Evolutionary conservation across 2,888 invertebrate genomes (phyloP), one percentile per base, ranked within the genome.

Genomic region (Drosophila paramelanica): DNA sequence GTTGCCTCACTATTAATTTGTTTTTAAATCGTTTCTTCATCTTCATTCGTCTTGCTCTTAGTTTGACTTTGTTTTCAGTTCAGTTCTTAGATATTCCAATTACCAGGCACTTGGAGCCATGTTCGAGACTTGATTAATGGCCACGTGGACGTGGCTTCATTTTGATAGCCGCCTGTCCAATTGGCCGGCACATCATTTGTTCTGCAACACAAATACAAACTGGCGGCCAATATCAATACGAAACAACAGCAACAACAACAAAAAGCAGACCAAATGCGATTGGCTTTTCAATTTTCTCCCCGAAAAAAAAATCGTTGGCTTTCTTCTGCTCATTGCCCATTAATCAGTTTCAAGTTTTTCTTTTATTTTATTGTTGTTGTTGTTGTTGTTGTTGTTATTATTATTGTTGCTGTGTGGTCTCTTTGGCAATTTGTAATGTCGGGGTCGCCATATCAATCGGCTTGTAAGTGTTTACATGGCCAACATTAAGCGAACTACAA

Each of bases 81-180:
- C 17, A 11, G 31, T 38, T 43, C 20, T 36, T 23, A 23, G 49
- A 13, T 55, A 33, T 64, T 64, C 64, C 50, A 62, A 51, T 67
- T 51, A 67, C 67, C 46, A 41, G 49, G 50, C 38, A 49, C 25
- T 41, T 14, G 45, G 55, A 55, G 38, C 41, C 36, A 17, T 13
- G 58, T 47, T 51, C 51, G 38, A 43, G 57, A 67, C 67, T 72
- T 83, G 83, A 83, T 83, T 83, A 88, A 83, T 83, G 87, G 73
- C 73, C 67, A 60, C 49, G 49, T 59, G 89, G 62, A 83, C 78
- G 89, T 88, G 86, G 83, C 87, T 88, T 86, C 88, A 80, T 88
- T 83, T 88, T 83, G 83, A 83, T 83, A 71, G 87, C 88, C 79
- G 82, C 81, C 77, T 83, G 83, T 86, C 86, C 79, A 82, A 88